Conservation (phyloP, 2,888 invertebrate genomes). For the Troides helena region DNA sequence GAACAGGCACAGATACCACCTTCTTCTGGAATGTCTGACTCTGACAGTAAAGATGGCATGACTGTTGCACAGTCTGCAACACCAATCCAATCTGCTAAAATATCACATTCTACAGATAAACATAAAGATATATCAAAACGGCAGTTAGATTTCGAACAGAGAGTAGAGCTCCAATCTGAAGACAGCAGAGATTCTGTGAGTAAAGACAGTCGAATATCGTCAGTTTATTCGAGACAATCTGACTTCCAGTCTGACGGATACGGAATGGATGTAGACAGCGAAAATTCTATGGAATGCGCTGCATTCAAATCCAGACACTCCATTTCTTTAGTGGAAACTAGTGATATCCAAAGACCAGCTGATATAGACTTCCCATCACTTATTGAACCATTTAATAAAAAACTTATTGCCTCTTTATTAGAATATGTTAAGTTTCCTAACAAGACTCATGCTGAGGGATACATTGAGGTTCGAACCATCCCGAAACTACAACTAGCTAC, state of each 20-base stretch:
- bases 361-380: slow-evolving; percentile 74
- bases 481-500: slow-evolving; percentile 74
- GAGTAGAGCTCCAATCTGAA: slow-evolving; percentile 70
- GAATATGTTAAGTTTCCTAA: slow-evolving; percentile 85
- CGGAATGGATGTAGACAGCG: slow-evolving; percentile 77
- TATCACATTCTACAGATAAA: slow-evolving; percentile 61
- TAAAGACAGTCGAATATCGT: slow-evolving; percentile 73
- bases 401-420: slow-evolving; percentile 84
- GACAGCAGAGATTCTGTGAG: slow-evolving; percentile 75
- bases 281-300: slow-evolving; percentile 77
- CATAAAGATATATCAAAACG: slow-evolving; percentile 74
- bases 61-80: slow-evolving; percentile 69
- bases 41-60: slow-evolving; percentile 74
- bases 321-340: slow-evolving; percentile 72
- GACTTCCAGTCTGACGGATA: slow-evolving; percentile 72
- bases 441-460: slow-evolving; percentile 79
- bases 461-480: slow-evolving; percentile 76
- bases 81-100: slow-evolving; percentile 71
- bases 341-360: slow-evolving; percentile 74
- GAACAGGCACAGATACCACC: slow-evolving; percentile 77
- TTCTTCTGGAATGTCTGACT: slow-evolving; percentile 73
- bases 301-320: slow-evolving; percentile 73
- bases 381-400: slow-evolving; percentile 90
- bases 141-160: slow-evolving; percentile 73
- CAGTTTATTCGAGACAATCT: slow-evolving; percentile 69